Conservation (phyloP, 2,113 vertebrate genomes). For the Misgurnus mizolepis region DNA sequence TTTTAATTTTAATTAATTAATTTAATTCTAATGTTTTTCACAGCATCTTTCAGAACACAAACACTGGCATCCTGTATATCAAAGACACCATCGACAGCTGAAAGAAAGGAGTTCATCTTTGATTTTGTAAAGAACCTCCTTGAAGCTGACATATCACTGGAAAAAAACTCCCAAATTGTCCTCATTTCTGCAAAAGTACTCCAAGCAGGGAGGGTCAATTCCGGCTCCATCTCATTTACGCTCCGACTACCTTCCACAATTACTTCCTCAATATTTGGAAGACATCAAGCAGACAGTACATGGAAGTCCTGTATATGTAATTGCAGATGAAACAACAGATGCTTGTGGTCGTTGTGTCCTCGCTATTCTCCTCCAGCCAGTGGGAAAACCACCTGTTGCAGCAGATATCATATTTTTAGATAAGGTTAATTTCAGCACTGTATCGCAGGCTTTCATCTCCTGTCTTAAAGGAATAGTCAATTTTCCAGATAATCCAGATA, state of each 20-base stretch:
- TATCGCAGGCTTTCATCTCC: not conserved
- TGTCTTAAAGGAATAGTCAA: not conserved
- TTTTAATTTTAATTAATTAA: too few relatives aligned
- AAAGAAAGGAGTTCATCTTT: not conserved
- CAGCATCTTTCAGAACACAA: too few relatives aligned
- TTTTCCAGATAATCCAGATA: too few relatives aligned
- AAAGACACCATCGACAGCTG: constrained; percentile 7
- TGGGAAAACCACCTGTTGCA: not conserved
- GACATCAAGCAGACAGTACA: not conserved
- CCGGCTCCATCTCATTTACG: too few relatives aligned
- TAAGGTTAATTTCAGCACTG: not conserved
- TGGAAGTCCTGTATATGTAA: not conserved
- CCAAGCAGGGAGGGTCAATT: too few relatives aligned
- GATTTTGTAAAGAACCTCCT: not conserved
- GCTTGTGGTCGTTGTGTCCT: constrained; percentile 16
- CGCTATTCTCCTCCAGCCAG: not conserved
- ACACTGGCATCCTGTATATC: not conserved
- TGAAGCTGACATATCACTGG: not conserved
- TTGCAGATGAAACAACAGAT: constrained; percentile 16
- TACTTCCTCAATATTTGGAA: not conserved
- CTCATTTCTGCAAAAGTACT: too few relatives aligned
- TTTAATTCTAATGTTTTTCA: too few relatives aligned
- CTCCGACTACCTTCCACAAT: too few relatives aligned
- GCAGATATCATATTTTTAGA: not conserved
- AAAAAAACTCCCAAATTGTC: not conserved